Evolutionary conservation across 2,797 vertebrate species (phyloP).

Genomic region (Chiroxiphia lanceolata): DNA sequence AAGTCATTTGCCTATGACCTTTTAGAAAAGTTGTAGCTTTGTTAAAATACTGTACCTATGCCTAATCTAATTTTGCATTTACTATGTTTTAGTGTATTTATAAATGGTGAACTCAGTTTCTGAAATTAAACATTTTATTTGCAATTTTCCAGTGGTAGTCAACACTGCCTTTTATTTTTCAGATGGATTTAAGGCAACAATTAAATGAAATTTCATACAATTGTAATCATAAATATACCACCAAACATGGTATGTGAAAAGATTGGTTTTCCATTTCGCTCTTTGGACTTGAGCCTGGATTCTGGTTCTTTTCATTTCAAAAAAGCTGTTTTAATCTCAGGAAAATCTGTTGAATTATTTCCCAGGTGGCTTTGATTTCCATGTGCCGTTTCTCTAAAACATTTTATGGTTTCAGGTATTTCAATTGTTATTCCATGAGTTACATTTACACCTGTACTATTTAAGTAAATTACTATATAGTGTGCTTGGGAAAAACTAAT

Average conservation of each 20-base stretch:
- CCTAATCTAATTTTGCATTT: slow-evolving; percentile 78
- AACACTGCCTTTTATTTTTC: slow-evolving; percentile 60
- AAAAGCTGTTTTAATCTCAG: not conserved
- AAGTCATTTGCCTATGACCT: slow-evolving; percentile 68
- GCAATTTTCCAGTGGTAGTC: slow-evolving; percentile 75
- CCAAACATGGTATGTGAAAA: not conserved
- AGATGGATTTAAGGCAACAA: not conserved
- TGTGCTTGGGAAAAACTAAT: not conserved
- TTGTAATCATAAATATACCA: not conserved
- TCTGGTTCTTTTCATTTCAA: not conserved
- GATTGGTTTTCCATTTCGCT: not conserved
- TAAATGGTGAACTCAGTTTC: slow-evolving; percentile 81
- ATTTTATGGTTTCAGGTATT: not conserved
- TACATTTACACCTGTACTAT: not conserved
- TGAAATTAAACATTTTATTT: slow-evolving; percentile 86
- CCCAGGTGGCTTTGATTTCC: not conserved
- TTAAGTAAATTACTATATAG: not conserved
- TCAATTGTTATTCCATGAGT: not conserved
- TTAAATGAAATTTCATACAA: not conserved
- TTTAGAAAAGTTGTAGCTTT: slow-evolving; percentile 74
- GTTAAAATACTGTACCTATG: slow-evolving; percentile 77
- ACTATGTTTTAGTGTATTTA: slow-evolving; percentile 84
- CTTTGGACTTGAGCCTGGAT: not conserved
- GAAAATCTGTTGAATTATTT: not conserved
- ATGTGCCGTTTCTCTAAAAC: not conserved